phyloP scores from a whole-genome alignment of 1,140 invertebrate genomes.

The Anastatus disparis region DNA sequence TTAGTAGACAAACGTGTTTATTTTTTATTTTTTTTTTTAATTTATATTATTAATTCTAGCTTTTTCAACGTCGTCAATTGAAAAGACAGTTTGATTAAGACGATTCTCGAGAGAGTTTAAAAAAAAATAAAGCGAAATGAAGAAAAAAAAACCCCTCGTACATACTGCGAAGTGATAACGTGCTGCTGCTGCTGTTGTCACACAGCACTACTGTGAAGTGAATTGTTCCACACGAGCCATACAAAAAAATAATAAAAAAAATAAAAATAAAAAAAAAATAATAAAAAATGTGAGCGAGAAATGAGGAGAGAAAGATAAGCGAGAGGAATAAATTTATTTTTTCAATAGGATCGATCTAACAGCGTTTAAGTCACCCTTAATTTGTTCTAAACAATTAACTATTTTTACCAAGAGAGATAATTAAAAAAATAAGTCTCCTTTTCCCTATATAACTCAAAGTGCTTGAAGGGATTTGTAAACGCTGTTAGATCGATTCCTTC shows the following conservation, averaged over 20 bases:
- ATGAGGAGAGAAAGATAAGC: constrained; percentile 6
- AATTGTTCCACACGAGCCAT: constrained; percentile 38
- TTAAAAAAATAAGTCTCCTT: too few relatives aligned
- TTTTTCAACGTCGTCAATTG: constrained; percentile 5
- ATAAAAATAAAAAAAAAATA: too few relatives aligned
- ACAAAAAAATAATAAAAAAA: too few relatives aligned
- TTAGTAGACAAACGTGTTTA: constrained; percentile 9
- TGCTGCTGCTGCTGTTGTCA: constrained; percentile 40
- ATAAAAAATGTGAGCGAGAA: constrained; percentile 12
- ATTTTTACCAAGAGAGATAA: constrained; percentile 21
- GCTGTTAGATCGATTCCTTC: constrained; percentile 21
- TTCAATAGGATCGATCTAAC: constrained; percentile 22
- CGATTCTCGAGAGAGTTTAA: too few relatives aligned
- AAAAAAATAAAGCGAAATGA: too few relatives aligned
- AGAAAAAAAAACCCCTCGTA: constrained; percentile 13
- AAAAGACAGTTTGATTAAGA: constrained; percentile 13
- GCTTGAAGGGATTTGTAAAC: background rate
- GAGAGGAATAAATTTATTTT: constrained; percentile 15
- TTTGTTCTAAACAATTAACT: background rate
- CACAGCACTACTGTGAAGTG: constrained; percentile 23
- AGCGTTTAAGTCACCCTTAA: background rate
- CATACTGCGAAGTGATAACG: constrained; percentile 44
- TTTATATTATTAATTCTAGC: too few relatives aligned
- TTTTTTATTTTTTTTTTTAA: too few relatives aligned
- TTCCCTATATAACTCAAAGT: too few relatives aligned